Percentiles rank a stretch among this genome's conserved stretches.
Conservation (phyloP, 2,888 invertebrate species). For the Orthosia gracilis region DNA sequence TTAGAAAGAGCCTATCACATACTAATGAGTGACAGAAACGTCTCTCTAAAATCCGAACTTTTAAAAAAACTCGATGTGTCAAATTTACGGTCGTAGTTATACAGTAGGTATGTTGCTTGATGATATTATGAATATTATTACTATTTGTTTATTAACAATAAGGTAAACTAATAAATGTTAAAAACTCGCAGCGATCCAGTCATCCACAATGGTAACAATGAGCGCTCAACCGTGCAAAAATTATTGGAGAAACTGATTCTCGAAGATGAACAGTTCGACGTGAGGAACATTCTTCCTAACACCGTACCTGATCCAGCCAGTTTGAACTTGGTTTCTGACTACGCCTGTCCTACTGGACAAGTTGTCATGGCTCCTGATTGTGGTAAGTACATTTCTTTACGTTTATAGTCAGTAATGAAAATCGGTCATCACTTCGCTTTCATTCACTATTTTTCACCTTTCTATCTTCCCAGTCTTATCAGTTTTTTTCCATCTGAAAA, state of each 20-base stretch:
- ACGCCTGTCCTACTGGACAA: constrained; percentile 98
- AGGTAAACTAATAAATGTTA: constrained; percentile 3
- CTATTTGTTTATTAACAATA: background rate
- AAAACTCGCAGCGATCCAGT: constrained; percentile 95
- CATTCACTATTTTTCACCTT: background rate
- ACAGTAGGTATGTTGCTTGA: constrained; percentile 38
- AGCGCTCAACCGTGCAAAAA: constrained; percentile 95
- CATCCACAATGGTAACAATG: constrained; percentile 96
- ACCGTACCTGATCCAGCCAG: constrained; percentile 98
- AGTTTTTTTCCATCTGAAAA: background rate
- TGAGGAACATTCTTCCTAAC: constrained; percentile 97
- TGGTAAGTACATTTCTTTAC: constrained; percentile 90
- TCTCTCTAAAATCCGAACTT: background rate
- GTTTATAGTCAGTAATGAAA: background rate
- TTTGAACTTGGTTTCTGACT: constrained; percentile 96
- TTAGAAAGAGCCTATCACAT: background rate
- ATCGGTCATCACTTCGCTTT: background rate
- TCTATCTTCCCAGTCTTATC: background rate
- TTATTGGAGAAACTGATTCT: constrained; percentile 97
- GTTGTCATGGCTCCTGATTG: constrained; percentile 98
- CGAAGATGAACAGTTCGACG: constrained; percentile 98
- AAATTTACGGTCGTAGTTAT: background rate
- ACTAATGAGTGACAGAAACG: background rate
- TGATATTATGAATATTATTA: background rate
- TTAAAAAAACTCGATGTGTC: background rate